These are phyloP conservation scores for Actias luna DNA, from an alignment of 2,888 invertebrate genomes.

Conservation along the genomic window DNA sequence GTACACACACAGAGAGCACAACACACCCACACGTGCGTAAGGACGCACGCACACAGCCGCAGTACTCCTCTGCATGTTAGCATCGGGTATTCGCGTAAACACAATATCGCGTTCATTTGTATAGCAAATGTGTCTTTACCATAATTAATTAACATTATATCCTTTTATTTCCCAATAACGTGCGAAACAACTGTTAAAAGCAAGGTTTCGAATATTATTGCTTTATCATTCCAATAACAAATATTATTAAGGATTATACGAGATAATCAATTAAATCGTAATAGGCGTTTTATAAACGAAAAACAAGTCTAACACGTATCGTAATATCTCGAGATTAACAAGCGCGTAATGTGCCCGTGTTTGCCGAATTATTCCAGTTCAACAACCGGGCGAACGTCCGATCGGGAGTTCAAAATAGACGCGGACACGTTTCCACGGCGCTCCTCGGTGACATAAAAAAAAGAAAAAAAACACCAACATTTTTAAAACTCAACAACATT, in stretches of 20 bases:
- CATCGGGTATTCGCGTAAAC: constrained; percentile 72
- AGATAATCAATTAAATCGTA: constrained; percentile 2
- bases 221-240: background rate
- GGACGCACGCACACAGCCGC: constrained; percentile 59
- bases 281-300: constrained; percentile 8
- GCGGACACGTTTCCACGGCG: constrained; percentile 42
- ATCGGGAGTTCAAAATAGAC: constrained; percentile 78
- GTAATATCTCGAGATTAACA: constrained; percentile 66
- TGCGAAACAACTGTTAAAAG: constrained; percentile 37
- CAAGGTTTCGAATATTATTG: background rate
- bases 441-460: constrained; percentile 12
- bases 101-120: constrained; percentile 60
- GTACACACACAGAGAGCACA: constrained; percentile 69
- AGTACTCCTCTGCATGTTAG: constrained; percentile 66
- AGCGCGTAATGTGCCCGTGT: constrained; percentile 73
- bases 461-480: no score
- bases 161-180: constrained; percentile 37
- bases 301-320: constrained; percentile 40
- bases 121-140: constrained; percentile 61
- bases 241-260: background rate
- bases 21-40: constrained; percentile 59
- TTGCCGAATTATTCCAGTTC: constrained; percentile 81
- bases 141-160: constrained; percentile 59
- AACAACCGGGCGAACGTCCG: constrained; percentile 77
- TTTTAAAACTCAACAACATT: constrained; percentile 1